Conservation (phyloP, 2,113 vertebrate genomes). For the Labeo catla region DNA sequence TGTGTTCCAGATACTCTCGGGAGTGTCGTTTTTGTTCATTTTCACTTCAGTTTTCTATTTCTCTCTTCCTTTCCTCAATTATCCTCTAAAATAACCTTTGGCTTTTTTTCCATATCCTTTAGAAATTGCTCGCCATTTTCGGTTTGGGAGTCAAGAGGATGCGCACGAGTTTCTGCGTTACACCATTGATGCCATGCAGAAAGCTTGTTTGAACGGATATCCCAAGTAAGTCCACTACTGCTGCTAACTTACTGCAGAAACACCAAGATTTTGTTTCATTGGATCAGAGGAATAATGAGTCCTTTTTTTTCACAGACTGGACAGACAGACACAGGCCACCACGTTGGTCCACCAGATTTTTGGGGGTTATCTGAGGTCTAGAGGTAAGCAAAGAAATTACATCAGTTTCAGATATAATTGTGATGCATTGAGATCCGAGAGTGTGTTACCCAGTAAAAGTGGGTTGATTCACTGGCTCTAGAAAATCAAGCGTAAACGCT, state of each 20-base stretch:
- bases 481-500: not conserved
- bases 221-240: conserved; percentile 80
- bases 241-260: not conserved
- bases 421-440: not conserved
- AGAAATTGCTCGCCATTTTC: conserved; percentile 94
- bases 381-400: conserved; percentile 76
- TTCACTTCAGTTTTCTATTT: not conserved
- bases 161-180: conserved; percentile 95
- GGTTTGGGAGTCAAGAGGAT: conserved; percentile 93
- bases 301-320: conserved; percentile 76
- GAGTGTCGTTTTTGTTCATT: conserved; percentile 41
- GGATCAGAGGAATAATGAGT: not conserved
- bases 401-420: not conserved
- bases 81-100: not conserved
- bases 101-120: not conserved
- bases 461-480: not conserved
- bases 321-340: conserved; percentile 93
- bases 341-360: conserved; percentile 96
- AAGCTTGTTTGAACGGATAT: conserved; percentile 88
- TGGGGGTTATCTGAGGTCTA: conserved; percentile 93
- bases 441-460: not conserved
- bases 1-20: conserved; percentile 2
- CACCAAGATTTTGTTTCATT: not conserved
- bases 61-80: not conserved
- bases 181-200: conserved; percentile 96